Conservation (phyloP, 2,113 vertebrate genomes). For the Otocyon megalotis region DNA sequence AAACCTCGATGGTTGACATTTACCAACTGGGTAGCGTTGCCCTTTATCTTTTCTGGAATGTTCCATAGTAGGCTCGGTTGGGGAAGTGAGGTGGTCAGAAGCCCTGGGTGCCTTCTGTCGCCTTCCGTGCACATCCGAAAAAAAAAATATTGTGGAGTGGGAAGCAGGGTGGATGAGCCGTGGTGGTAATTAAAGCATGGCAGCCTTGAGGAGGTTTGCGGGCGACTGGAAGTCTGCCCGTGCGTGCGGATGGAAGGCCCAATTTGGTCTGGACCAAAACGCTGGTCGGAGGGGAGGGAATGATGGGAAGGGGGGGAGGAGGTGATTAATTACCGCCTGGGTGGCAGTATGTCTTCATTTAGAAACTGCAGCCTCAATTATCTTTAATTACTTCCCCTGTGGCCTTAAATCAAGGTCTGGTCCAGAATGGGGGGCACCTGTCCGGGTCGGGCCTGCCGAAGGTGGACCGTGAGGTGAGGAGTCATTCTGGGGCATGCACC, state of each 20-base stretch:
- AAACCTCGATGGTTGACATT: conserved; percentile 63
- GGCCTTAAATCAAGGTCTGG: conserved; percentile 55
- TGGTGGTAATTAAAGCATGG: background rate
- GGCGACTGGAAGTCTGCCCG: background rate
- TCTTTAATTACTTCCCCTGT: conserved; percentile 21
- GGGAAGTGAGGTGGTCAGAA: conserved; percentile 11
- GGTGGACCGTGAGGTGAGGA: background rate
- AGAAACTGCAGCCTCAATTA: conserved; percentile 60
- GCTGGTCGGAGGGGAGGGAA: background rate
- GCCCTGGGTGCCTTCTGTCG: background rate
- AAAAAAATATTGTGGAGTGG: background rate
- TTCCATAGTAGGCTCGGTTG: background rate
- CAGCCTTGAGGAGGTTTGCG: background rate
- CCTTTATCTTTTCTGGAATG: conserved; percentile 47
- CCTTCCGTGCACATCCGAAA: background rate
- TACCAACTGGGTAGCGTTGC: background rate
- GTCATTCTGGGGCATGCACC: background rate
- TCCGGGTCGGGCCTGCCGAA: background rate
- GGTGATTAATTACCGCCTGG: conserved; percentile 27
- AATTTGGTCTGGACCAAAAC: conserved; percentile 1
- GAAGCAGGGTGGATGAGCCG: background rate
- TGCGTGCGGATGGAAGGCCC: background rate
- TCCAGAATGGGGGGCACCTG: background rate
- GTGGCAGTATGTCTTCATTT: conserved; percentile 63
- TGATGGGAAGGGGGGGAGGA: background rate